phyloP scores from a whole-genome alignment of 2,113 vertebrate genomes.

The Rattus norvegicus region GRCr8 NC_086023.1:144354501-144355000 shows the following conservation, averaged over 20 bases:
- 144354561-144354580: constrained; percentile 41
- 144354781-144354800: constrained; percentile 82
- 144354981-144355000: constrained; percentile 72
- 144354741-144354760: constrained; percentile 79
- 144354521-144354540: constrained; percentile 8
- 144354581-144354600: constrained; percentile 55
- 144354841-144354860: constrained; percentile 77
- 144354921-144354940: constrained; percentile 18
- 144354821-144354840: constrained; percentile 79
- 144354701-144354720: constrained; percentile 78
- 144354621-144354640: neutral
- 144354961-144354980: constrained; percentile 72
- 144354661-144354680: constrained; percentile 72
- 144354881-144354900: constrained; percentile 74
- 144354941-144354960: constrained; percentile 74
- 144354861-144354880: constrained; percentile 72
- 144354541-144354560: constrained; percentile 65
- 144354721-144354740: constrained; percentile 78
- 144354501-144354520: neutral
- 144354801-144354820: constrained; percentile 79
- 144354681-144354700: constrained; percentile 76
- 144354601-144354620: constrained; percentile 50
- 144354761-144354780: constrained; percentile 77
- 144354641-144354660: constrained; percentile 52
- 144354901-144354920: constrained; percentile 73